Percentiles rank a stretch among this genome's conserved stretches.
phyloP scores from a whole-genome alignment of 1,140 invertebrate genomes.

The Fopius arisanus region DNA sequence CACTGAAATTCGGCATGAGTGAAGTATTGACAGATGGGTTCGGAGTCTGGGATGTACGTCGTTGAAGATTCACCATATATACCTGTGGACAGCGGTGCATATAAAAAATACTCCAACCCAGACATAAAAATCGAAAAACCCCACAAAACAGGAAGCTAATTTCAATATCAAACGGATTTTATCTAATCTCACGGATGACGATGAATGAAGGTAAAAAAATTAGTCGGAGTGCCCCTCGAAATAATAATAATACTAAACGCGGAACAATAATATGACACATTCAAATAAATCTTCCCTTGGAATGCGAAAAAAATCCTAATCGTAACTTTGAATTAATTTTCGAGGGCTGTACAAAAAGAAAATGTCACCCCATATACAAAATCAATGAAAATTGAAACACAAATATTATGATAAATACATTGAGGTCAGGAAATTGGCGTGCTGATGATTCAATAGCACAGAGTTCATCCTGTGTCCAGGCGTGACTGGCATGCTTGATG shows the following conservation, averaged over 20 bases:
- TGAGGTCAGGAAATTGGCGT: constrained; percentile 41
- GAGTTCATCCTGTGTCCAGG: constrained; percentile 46
- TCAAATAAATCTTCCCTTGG: not conserved
- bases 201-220: too few relatives aligned
- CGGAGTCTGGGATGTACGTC: not conserved
- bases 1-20: not conserved
- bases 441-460: constrained; percentile 50
- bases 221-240: too few relatives aligned
- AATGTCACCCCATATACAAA: too few relatives aligned
- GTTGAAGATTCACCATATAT: constrained; percentile 45
- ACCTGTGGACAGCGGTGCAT: constrained; percentile 36
- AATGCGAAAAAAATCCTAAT: not conserved
- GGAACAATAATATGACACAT: not conserved
- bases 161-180: too few relatives aligned
- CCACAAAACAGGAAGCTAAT: too few relatives aligned
- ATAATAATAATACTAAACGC: too few relatives aligned
- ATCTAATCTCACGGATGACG: too few relatives aligned
- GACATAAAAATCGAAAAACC: constrained; percentile 13
- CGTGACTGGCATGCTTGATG: constrained; percentile 44
- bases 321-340: too few relatives aligned
- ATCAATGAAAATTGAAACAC: not conserved
- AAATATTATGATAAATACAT: constrained; percentile 36
- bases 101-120: not conserved
- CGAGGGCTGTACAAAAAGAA: too few relatives aligned
- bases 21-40: not conserved